Evolutionary conservation across 2,113 vertebrate genomes (phyloP), one percentile per base, ranked within the genome.

Genomic region (Ia io): DNA sequence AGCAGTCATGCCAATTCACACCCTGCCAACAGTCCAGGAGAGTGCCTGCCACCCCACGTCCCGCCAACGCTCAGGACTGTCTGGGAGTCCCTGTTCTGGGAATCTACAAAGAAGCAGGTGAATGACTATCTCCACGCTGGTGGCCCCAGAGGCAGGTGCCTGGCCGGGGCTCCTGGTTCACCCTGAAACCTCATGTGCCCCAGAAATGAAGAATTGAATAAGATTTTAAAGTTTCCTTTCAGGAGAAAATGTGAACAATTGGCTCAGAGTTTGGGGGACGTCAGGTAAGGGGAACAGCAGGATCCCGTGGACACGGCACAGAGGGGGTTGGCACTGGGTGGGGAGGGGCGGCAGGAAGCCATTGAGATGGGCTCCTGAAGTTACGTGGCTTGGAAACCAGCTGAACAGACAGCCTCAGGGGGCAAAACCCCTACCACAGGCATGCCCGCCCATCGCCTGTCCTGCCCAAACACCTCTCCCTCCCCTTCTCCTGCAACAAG

Each of bases 71-170:
- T 11, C 37, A 1, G 22, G 9, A 13, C 30, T 30, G 44, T 12
- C 40, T 4, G 59, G 17, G 23, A 77, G 35, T 2, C 40, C 22
- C 42, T 40, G 51, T 8, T 1, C 30, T 37, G 84, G 49, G 30
- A 51, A 37, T 2, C 28, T 22, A 32, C 32, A 44, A 56, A 35
- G 51, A 32, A 78, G 5, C 9, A 3, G 9, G 23, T 10, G 30
- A 28, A 0, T 6, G 11, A 5, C 8, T 35, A 63, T 2, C 35
- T 51, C 16, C 37, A 9, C 0, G 0, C 11, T 9, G 22, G 17
- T 16, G 3, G 22, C 10, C 6, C 28, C 10, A 4, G 37, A 65
- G 42, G 18, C 22, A 0, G 16, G 78, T 4, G 8, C 35, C 53
- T 67, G 40, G 53, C 53, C 56, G 9, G 23, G 20, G 53, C 51